Evolutionary conservation across 2,113 vertebrate species (phyloP).

Genomic region (Todiramphus chloris): DNA sequence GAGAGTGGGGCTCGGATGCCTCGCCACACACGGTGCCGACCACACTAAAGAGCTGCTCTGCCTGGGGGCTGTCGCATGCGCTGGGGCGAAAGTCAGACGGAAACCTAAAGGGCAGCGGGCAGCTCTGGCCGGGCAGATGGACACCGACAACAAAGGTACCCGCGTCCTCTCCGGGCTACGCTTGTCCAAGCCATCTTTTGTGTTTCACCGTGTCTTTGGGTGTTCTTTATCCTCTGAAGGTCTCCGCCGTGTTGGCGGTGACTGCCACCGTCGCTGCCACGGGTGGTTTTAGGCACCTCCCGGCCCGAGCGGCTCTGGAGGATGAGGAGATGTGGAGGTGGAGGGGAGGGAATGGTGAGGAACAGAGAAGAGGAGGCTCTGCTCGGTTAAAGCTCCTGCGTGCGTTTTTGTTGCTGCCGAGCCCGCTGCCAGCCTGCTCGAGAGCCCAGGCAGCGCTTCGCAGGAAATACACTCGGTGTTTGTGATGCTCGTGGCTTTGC

Average conservation of each 20-base stretch:
- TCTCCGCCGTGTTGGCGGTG: background rate
- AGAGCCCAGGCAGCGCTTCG: background rate
- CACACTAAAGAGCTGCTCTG: background rate
- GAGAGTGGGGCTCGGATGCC: background rate
- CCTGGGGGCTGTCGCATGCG: background rate
- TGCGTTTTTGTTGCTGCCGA: fast-evolving
- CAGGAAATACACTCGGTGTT: fast-evolving
- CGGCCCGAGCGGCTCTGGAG: background rate
- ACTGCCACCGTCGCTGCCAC: fast-evolving
- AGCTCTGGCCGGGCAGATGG: background rate
- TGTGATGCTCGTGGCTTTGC: background rate
- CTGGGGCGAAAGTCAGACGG: background rate
- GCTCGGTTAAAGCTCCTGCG: fast-evolving
- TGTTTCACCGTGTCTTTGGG: fast-evolving
- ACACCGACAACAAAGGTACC: slow-evolving; percentile 25
- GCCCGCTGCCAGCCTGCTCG: background rate
- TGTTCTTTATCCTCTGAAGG: background rate
- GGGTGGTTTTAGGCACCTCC: background rate
- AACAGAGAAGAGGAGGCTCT: background rate
- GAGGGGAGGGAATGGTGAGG: fast-evolving
- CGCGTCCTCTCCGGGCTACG: background rate
- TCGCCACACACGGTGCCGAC: background rate
- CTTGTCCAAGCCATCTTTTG: fast-evolving
- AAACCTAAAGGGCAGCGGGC: background rate
- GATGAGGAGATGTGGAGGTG: background rate